These are phyloP conservation scores for Antheraea assamensis DNA, from an alignment of 2,888 invertebrate genomes.

Conservation along the genomic window DNA sequence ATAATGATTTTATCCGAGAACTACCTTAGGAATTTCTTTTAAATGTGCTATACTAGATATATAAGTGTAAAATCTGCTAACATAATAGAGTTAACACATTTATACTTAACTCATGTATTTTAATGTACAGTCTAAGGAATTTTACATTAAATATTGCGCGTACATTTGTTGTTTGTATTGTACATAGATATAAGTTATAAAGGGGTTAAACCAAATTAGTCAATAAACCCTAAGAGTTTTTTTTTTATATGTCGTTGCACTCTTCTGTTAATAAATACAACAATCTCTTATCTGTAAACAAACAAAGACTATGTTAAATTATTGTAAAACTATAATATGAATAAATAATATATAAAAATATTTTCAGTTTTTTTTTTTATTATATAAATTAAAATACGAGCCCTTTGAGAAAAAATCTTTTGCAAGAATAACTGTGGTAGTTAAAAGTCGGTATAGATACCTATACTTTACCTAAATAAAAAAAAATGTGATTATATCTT, in stretches of 20 bases:
- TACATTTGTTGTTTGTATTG: conserved; percentile 19
- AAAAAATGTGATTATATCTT: no score
- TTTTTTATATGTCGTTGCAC: conserved; percentile 65
- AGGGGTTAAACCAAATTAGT: conserved; percentile 57
- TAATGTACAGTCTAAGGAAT: conserved; percentile 18
- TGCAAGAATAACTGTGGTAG: not conserved
- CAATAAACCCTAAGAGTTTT: conserved; percentile 45
- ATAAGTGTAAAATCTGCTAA: not conserved
- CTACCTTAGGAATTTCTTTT: not conserved
- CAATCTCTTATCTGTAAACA: conserved; percentile 59
- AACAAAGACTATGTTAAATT: conserved; percentile 59
- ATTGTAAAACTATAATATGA: conserved; percentile 57
- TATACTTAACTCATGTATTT: not conserved
- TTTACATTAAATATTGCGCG: conserved; percentile 11
- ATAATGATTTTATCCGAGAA: not conserved
- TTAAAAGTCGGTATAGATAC: not conserved
- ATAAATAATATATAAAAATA: conserved; percentile 12
- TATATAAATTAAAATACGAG: not conserved
- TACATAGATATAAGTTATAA: conserved; percentile 23
- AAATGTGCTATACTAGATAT: not conserved
- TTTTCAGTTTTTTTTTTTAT: conserved; percentile 8
- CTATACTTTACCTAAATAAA: no score
- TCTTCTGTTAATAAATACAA: conserved; percentile 57
- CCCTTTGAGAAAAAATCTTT: not conserved
- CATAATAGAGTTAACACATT: not conserved